Evolutionary conservation across 2,888 invertebrate genomes (phyloP), one percentile per base, ranked within the genome.

Genomic region (Iselma pallidipennis): DNA sequence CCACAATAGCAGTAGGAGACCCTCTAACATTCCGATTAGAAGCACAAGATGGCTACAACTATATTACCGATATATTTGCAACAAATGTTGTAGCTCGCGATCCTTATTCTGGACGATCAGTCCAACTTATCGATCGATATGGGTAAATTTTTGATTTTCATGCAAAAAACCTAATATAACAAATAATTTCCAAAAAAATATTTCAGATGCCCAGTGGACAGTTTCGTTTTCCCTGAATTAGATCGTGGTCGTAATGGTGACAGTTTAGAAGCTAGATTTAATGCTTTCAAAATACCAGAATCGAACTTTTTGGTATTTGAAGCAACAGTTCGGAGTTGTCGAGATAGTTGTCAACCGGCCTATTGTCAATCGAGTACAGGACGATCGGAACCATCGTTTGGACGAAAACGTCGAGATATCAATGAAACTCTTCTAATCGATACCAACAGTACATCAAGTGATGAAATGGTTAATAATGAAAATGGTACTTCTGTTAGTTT

Each of bases 251-350:
- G 95, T 23, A 93, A 88, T 72, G 91, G 94, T 0, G 94, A 95
- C 76, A 94, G 92, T 3, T 82, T 96, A 55, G 95, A 95, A 83
- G 95, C 95, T 0, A 86, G 94, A 73, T 96, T 96, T 80, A 95
- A 95, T 80, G 95, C 95, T 0, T 96, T 95, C 78, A 96, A 95
- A 82, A 95, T 96, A 68, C 95, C 95, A 0, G 95, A 95, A 82
- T 95, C 95, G 0, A 95, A 95, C 81, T 95, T 95, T 85, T 82
- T 96, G 70, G 94, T 95, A 0, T 96, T 96, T 75, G 95, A 96
- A 82, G 95, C 95, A 0, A 95, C 93, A 0, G 95, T 96, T 0
- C 84, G 92, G 59, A 94, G 94, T 0, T 96, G 95, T 73, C 84
- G 94, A 45, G 94, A 94, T 53, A 94, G 94, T 6, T 96, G 95